These are phyloP conservation scores for Scolopax bukidnonensis DNA, from an alignment of 2,797 vertebrate species.

Conservation along the genomic window DNA sequence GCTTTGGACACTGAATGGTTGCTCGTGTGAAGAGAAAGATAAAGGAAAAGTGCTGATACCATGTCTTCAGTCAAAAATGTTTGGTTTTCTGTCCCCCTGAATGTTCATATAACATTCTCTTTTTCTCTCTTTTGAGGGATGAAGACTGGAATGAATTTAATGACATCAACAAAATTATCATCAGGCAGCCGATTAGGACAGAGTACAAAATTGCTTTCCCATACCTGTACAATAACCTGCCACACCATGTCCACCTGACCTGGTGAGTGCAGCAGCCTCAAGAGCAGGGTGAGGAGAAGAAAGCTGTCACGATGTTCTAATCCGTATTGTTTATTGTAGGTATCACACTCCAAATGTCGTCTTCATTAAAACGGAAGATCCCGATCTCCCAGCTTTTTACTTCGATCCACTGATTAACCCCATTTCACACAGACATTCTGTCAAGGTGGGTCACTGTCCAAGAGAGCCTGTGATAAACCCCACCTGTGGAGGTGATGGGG, in stretches of 20 bases:
- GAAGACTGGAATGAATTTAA: conserved; percentile 99
- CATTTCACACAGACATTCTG: conserved; percentile 97
- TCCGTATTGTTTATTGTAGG: conserved; percentile 69
- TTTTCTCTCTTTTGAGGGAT: conserved; percentile 81
- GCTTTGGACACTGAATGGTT: background rate
- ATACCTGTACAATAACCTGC: conserved; percentile 98
- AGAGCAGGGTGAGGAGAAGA: background rate
- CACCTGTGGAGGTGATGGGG: fast-evolving
- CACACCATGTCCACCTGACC: conserved; percentile 97
- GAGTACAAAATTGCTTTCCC: conserved; percentile 99
- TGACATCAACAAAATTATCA: conserved; percentile 99
- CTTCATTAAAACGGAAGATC: conserved; percentile 99
- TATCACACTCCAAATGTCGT: conserved; percentile 99
- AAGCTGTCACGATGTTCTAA: background rate
- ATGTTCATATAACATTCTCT: background rate
- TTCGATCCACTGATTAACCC: conserved; percentile 99
- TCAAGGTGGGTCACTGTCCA: conserved; percentile 84
- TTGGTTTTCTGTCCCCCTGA: background rate
- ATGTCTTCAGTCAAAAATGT: background rate
- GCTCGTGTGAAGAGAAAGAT: background rate
- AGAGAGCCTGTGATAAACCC: background rate
- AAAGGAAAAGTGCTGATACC: fast-evolving
- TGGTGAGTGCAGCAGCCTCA: conserved; percentile 81
- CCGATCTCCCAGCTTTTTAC: conserved; percentile 98
- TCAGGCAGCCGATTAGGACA: conserved; percentile 96